phyloP scores from a whole-genome alignment of 23 tunicate species.

The Ascidia mentula region DNA sequence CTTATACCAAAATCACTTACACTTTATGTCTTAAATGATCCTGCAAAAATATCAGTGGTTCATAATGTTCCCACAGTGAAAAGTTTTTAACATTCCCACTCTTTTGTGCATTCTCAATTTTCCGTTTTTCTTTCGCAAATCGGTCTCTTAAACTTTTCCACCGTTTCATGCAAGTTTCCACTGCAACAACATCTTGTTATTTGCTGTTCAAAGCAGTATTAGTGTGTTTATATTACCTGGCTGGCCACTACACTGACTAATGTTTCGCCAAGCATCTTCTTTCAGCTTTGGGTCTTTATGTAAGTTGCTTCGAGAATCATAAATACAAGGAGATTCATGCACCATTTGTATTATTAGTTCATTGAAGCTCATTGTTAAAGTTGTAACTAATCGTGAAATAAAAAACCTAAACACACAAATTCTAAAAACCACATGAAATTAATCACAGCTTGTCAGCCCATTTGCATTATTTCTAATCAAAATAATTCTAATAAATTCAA shows the following conservation, averaged over 20 bases:
- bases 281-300: constrained; percentile 9
- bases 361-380: constrained; percentile 11
- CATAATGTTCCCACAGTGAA: constrained; percentile 12
- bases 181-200: too few species aligned
- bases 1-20: constrained; percentile 2
- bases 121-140: constrained; percentile 9
- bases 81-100: constrained; percentile 4
- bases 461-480: neutral
- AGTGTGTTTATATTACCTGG: constrained; percentile 1
- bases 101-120: neutral
- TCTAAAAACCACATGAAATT: neutral
- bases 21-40: constrained; percentile 8
- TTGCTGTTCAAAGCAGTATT: neutral
- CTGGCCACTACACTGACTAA: constrained; percentile 1
- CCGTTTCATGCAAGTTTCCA: too few species aligned
- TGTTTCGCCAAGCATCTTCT: constrained; percentile 8
- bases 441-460: neutral
- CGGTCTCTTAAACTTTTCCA: too few species aligned
- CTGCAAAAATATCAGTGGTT: constrained; percentile 8
- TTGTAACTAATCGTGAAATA: neutral
- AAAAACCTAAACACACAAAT: neutral
- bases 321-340: constrained; percentile 8
- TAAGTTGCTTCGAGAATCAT: constrained; percentile 1
- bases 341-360: constrained; percentile 8
- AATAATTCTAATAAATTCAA: too few species aligned